Percentiles rank a stretch among this genome's conserved stretches.
phyloP scores from a whole-genome alignment of 1,140 invertebrate genomes.

The Heliothis subflexa region DNA sequence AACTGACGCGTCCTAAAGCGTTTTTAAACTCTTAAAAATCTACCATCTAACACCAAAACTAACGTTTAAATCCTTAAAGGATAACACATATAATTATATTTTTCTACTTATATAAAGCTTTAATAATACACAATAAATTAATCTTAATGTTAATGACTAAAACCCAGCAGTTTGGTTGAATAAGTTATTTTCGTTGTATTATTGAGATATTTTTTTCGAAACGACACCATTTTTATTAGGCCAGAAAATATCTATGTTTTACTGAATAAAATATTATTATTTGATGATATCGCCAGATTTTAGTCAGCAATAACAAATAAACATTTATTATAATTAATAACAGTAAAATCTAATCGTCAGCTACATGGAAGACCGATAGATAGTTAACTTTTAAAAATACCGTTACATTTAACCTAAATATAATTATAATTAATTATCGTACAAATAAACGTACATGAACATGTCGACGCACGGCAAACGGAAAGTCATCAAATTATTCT shows the following conservation, averaged over 20 bases:
- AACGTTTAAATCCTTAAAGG: constrained; percentile 60
- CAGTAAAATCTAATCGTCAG: constrained; percentile 47
- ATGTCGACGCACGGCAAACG: constrained; percentile 72
- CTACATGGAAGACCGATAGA: constrained; percentile 77
- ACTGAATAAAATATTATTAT: background rate
- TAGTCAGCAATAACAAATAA: constrained; percentile 35
- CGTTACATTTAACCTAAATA: constrained; percentile 54
- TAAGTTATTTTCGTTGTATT: constrained; percentile 10
- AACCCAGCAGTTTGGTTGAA: background rate
- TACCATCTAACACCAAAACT: constrained; percentile 56
- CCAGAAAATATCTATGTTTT: background rate
- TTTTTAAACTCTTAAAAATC: constrained; percentile 54
- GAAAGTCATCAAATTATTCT: constrained; percentile 67
- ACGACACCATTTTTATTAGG: background rate
- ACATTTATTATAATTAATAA: constrained; percentile 27
- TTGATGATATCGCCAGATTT: constrained; percentile 9
- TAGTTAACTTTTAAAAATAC: constrained; percentile 62
- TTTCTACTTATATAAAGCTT: constrained; percentile 36
- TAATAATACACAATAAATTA: constrained; percentile 30
- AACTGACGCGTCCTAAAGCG: constrained; percentile 43
- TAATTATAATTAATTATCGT: constrained; percentile 50
- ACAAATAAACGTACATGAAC: constrained; percentile 80
- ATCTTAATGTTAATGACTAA: constrained; percentile 24
- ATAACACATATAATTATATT: constrained; percentile 53
- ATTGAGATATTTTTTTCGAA: background rate